Percentiles rank a stretch among this genome's conserved stretches.
Evolutionary conservation across 2,888 invertebrate species (phyloP).

Genomic region (Choreutis nemorana): DNA sequence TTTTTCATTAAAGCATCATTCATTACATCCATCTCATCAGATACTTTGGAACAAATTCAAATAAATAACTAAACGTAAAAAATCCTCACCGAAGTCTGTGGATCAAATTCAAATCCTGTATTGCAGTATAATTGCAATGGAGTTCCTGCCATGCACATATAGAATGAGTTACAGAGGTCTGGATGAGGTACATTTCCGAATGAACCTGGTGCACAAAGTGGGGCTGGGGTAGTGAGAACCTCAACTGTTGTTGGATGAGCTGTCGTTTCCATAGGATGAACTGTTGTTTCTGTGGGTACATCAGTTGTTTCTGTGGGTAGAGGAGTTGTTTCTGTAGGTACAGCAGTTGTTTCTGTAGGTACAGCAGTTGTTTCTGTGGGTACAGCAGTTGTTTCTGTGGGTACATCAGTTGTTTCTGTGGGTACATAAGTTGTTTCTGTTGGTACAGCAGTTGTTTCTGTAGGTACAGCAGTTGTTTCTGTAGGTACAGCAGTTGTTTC

Average conservation of each 20-base stretch:
- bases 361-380: slow-evolving; percentile 2
- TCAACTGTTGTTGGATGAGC: not conserved
- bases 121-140: slow-evolving; percentile 19
- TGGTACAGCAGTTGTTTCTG: not conserved
- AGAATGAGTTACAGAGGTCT: slow-evolving; percentile 22
- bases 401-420: not conserved
- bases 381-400: not conserved
- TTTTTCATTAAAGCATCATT: too few species aligned
- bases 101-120: slow-evolving; percentile 22
- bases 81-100: not conserved
- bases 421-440: not conserved
- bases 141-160: slow-evolving; percentile 22
- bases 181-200: slow-evolving; percentile 27
- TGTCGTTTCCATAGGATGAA: not conserved
- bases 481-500: not conserved
- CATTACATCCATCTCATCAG: not conserved
- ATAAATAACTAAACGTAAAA: too few species aligned
- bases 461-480: not conserved
- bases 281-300: not conserved
- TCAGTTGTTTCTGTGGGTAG: not conserved
- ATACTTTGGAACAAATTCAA: not conserved
- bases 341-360: not conserved
- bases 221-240: not conserved
- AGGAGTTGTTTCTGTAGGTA: slow-evolving; percentile 1
- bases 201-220: slow-evolving; percentile 18